Base-by-base conservation (phyloP, 2,888 invertebrate genomes). In the Ophraella communa region DNA sequence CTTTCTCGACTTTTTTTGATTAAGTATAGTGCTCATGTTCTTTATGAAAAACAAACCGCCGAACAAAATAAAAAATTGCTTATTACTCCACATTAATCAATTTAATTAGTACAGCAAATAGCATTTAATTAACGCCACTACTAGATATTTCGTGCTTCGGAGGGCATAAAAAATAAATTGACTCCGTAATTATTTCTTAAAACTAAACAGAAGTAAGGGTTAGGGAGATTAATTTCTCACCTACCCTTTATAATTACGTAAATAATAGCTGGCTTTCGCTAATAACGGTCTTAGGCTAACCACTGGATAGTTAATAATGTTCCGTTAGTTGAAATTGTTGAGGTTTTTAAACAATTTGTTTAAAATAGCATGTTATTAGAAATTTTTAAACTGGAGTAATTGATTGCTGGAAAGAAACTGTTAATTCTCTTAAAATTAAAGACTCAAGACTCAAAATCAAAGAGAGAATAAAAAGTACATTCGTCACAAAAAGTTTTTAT, bases 201-300 rank as follows among this genome's bases (percentile, higher is more conserved):
- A 65, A 56, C 21, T 57, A 53, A 42, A 33, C 4, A 23, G 14
- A 55, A 54, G 17, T 55, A 55, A 45, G 59, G 30, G 49, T 45
- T 54, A 54, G 27, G 27, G 54, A 14, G 47, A 56, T 55, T 20
- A 49, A 74, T 74, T 75, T 76, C 75, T 75, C 75, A 75, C 76
- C 74, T 76, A 73, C 71, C 75, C 74, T 72, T 74, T 75, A 74
- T 76, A 76, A 76, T 76, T 76, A 76, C 67, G 73, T 74, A 75
- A 76, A 73, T 76, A 73, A 73, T 74, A 73, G 74, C 76, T 74
- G 73, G 72, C 75, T 75, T 71, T 74, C 69, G 76, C 74, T 76
- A 76, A 76, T 76, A 72, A 76, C 71, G 69, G 74, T 70, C 71
- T 71, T 70, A 74, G 74, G 56, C 7, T 39, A 39, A 39, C 4